phyloP scores from a whole-genome alignment of 1,140 invertebrate genomes.

The Hesperophylax magnus region DNA sequence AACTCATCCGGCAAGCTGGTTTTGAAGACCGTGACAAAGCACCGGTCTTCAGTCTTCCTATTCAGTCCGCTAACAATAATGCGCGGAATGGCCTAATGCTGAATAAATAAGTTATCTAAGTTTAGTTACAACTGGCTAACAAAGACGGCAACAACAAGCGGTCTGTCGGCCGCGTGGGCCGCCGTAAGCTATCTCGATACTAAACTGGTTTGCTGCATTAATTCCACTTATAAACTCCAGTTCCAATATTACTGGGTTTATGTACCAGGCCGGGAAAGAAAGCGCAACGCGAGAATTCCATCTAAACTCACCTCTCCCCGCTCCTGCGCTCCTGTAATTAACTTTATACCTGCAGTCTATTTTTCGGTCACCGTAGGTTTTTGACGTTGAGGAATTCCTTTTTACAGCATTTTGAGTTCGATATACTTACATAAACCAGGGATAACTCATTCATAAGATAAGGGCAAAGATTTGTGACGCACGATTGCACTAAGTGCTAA shows the following conservation, averaged over 20 bases:
- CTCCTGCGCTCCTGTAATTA: conserved; percentile 3
- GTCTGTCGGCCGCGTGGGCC: conserved; percentile 9
- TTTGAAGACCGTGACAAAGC: no score
- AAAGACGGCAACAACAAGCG: background rate
- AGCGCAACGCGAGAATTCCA: conserved; percentile 43
- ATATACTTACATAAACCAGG: conserved; percentile 7
- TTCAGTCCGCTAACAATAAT: no score
- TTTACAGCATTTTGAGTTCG: background rate
- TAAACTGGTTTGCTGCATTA: conserved; percentile 54
- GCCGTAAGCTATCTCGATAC: conserved; percentile 4
- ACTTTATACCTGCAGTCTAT: conserved; percentile 33
- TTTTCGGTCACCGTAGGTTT: background rate
- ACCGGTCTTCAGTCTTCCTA: no score
- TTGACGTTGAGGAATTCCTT: background rate
- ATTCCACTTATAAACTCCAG: conserved; percentile 48
- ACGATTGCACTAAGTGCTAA: no score
- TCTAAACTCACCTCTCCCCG: conserved; percentile 7
- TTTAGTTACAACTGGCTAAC: conserved; percentile 28
- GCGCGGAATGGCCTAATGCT: no score
- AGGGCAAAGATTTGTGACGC: no score
- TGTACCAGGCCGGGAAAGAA: conserved; percentile 44
- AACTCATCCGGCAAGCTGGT: no score
- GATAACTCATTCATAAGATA: background rate
- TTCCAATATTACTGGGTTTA: conserved; percentile 49
- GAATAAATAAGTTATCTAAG: background rate